These are phyloP conservation scores for Bellardia pandia DNA, from an alignment of 2,888 invertebrate genomes.

Conservation along the genomic window DNA sequence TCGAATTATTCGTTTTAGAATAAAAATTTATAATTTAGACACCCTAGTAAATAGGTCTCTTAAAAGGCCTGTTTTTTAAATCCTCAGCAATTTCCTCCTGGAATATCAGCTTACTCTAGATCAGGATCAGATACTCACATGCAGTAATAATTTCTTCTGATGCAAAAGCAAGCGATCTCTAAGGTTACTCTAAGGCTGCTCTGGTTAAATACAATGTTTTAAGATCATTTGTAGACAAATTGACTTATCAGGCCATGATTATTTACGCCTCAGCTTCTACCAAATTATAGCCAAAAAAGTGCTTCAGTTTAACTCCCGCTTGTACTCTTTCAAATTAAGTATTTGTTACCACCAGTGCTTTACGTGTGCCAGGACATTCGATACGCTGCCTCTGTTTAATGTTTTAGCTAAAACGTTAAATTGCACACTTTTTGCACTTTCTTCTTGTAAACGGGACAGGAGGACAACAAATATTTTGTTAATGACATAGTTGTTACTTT, in stretches of 20 bases:
- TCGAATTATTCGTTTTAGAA: too few species aligned
- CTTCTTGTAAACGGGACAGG: neutral
- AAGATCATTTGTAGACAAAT: constrained; percentile 45
- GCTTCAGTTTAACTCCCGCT: neutral
- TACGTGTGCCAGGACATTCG: constrained; percentile 77
- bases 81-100: too few species aligned
- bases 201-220: too few species aligned
- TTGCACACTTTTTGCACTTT: constrained; percentile 75
- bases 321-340: neutral
- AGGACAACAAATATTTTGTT: constrained; percentile 48
- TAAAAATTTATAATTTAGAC: too few species aligned
- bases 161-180: too few species aligned
- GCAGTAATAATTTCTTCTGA: too few species aligned
- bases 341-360: constrained; percentile 55
- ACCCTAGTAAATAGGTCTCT: too few species aligned
- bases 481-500: constrained; percentile 75
- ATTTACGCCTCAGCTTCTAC: constrained; percentile 72
- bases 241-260: constrained; percentile 76
- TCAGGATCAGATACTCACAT: too few species aligned
- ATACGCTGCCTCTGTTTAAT: constrained; percentile 73
- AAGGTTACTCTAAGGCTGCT: too few species aligned
- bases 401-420: constrained; percentile 40
- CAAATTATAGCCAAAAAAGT: neutral
- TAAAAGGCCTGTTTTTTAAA: too few species aligned
- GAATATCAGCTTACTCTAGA: too few species aligned